Evolutionary conservation across 1,140 invertebrate genomes (phyloP), one percentile per base, ranked within the genome.

Genomic region (Trichogramma pretiosum): DNA sequence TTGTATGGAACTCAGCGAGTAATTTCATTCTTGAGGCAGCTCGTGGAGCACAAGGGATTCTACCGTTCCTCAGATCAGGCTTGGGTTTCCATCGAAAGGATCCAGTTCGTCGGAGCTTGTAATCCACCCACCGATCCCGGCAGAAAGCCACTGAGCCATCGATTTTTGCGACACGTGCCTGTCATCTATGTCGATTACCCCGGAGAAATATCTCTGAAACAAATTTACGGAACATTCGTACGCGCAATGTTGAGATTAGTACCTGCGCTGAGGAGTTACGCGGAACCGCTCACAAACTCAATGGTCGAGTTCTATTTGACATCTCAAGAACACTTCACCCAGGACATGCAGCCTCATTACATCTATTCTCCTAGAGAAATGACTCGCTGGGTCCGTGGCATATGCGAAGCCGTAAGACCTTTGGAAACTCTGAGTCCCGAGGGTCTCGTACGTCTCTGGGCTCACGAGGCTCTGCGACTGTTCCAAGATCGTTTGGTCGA

Each of bases 301-400:
- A 99, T 99, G 97, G 96, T 99, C 0, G 93, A 98, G 62, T 94
- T 99, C 62, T 99, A 98, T 73, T 74, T 98, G 2, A 81, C 85
- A 9, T 98, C 94, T 10, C 96, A 99, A 77, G 95, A 98, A 68
- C 77, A 84, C 40, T 99, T 99, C 67, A 99, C 96, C 1, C 95
- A 98, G 74, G 97, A 99, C 67, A 98, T 99, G 92, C 97, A 99
- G 69, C 97, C 97, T 1, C 97, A 99, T 70, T 99, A 99, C 67
- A 93, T 99, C 1, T 99, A 99, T 73, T 98, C 93, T 50, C 97
- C 97, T n/a, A 80, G 97, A 68, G 97, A 99, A 74, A 93, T 99
- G 89, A 99, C 97, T 0, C 73, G 97, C 51, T 99, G 97, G 97
- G 95, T 99, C 5, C 77, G 97, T 37, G 97, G 97, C 49, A 99